Base-by-base conservation (phyloP, 1,140 invertebrate species). In the Drosophila willistoni region DNA sequence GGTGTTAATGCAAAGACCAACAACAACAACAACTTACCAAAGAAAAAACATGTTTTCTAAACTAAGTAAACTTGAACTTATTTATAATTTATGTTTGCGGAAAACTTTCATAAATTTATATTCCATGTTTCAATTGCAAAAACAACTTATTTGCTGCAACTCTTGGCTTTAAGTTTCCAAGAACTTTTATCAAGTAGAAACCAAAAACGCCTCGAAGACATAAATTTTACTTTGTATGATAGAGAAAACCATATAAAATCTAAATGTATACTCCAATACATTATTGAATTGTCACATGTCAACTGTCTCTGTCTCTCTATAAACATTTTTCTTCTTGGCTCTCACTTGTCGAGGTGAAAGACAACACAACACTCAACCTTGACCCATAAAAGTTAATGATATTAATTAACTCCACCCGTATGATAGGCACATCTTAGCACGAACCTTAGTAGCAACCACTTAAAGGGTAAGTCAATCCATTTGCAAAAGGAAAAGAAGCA, bases 311-410 rank as follows among this genome's bases (percentile, higher is more conserved):
- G 0, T 29, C 25, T 29, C 25, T 29, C 29, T 29, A 29, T 29
- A 25, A 25, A 25, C 4, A 29, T 29, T 36, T 9, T 10, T 36
- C 34, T 12, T 36, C 9, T 36, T 36, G 9, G 57, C 51, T 3
- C 34, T n/a, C 12, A 13, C n/a, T 36, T 29, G 22, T 41, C 14
- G 33, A 57, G 4, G 3, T 3, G 2, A 39, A 17, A 12, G 14
- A 39, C n/a, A 59, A 14, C 17, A 33, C 70, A 39, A 42, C 17
- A 17, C 17, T 56, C 34, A 69, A 56, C 79, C 79, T 81, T 81
- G 79, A 77, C 79, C 79, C 69, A 80, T 64, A 64, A 73, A 78
- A 64, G 67, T 67, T 79, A 80, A 79, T 74, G 34, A 68, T 69
- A 80, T 81, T 77, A 73, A 81, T 76, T 79, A 79, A 73, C 61